Evolutionary conservation across 1,140 invertebrate genomes (phyloP).

Genomic region (Penaeus indicus): DNA sequence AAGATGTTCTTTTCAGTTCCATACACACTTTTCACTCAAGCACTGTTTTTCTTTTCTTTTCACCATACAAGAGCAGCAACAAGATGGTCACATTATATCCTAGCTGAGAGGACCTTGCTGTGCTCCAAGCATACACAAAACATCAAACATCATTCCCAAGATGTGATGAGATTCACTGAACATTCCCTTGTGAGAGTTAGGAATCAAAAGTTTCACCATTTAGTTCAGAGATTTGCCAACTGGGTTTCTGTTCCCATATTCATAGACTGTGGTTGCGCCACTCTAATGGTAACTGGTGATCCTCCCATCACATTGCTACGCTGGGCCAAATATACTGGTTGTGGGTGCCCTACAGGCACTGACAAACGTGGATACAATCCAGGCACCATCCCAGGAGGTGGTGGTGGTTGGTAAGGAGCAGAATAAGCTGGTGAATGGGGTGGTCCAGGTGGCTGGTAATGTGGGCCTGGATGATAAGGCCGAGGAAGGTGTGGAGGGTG

Average conservation of each 20-base stretch:
- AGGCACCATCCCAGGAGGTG: conserved; percentile 54
- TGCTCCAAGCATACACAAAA: conserved; percentile 36
- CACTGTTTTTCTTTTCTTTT: too few species aligned
- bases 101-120: conserved; percentile 20
- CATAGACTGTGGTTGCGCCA: conserved; percentile 56
- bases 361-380: conserved; percentile 56
- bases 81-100: neutral
- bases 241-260: conserved; percentile 64
- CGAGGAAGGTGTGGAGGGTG: conserved; percentile 65
- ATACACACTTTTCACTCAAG: too few species aligned
- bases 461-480: conserved; percentile 62
- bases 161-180: conserved; percentile 52
- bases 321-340: conserved; percentile 64
- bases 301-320: conserved; percentile 65
- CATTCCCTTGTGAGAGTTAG: conserved; percentile 1
- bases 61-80: too few species aligned
- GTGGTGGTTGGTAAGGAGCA: conserved; percentile 60
- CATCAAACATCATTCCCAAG: neutral
- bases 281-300: conserved; percentile 65
- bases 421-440: conserved; percentile 66
- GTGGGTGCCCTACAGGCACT: conserved; percentile 55
- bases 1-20: too few species aligned
- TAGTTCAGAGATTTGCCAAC: conserved; percentile 65
- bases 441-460: conserved; percentile 57
- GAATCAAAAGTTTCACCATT: neutral